Base-by-base conservation (phyloP, 2,888 invertebrate genomes). In the Notocelia uddmanniana region DNA sequence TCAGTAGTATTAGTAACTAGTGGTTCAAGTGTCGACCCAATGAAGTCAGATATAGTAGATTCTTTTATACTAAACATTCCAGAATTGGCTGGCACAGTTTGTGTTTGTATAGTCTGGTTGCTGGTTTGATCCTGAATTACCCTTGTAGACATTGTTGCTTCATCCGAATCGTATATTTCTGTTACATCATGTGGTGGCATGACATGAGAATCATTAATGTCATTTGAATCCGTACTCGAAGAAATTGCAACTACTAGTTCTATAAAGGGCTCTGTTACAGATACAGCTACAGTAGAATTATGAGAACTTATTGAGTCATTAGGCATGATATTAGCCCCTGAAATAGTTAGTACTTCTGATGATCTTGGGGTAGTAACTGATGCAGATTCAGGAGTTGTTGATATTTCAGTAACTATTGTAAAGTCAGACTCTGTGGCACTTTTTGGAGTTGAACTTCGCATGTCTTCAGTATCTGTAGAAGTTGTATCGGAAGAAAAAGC, bases 221-320 rank as follows among this genome's bases (percentile, higher is more conserved):
- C 9, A 31, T 8, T 19, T 23, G 37, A 37, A 37, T 21, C 52
- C 2, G 52, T 64, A 21, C 21, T 54, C 1, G 18, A 15, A 37
- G 1, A 11, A 64, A 37, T 9, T 3, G 34, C 37, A 37, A 37
- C 21, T 21, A 8, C 31, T 15, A 11, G 21, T 15, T 37, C 23
- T 6, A 10, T 50, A 5, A 15, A 31, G 15, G 52, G 50, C 31
- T 52, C 19, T n/a, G 63, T 63, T 48, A 50, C 63, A n/a, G 63
- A 21, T 26, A 34, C 52, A 6, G 41, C n/a, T 23, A 26, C n/a
- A 41, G 31, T 50, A 19, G 31, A 63, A n/a, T 63, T 31, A 50
- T 34, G 3, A 10, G 48, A 34, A 21, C 6, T 19, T 1, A 31
- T 21, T 50, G 18, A 34, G 15, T 15, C 11, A 37, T 37, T 23